Evolutionary conservation across 2,888 invertebrate genomes (phyloP).

Genomic region (Spicauda simplicius): DNA sequence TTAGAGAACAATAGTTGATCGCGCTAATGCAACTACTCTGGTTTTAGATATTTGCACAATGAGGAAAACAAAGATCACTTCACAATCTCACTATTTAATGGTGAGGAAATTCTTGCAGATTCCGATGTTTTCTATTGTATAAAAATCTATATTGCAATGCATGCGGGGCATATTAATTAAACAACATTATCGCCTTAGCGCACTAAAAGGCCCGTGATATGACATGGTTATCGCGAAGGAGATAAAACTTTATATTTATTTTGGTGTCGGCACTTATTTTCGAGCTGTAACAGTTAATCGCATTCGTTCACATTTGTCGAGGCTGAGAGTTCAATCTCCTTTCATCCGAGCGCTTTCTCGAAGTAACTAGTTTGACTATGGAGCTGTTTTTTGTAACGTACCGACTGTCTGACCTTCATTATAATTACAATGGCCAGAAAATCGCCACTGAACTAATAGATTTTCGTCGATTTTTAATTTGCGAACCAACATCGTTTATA

Average conservation of each 20-base stretch:
- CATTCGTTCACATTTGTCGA: slow-evolving; percentile 31
- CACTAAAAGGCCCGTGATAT: slow-evolving; percentile 28
- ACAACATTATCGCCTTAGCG: slow-evolving; percentile 19
- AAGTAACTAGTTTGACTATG: slow-evolving; percentile 31
- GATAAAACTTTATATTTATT: slow-evolving; percentile 30
- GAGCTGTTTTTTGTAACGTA: slow-evolving; percentile 26
- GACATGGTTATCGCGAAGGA: slow-evolving; percentile 26
- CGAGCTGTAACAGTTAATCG: slow-evolving; percentile 28
- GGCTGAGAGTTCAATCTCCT: slow-evolving; percentile 36
- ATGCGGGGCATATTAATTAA: slow-evolving; percentile 17
- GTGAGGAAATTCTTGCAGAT: slow-evolving; percentile 24
- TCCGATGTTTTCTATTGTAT: slow-evolving; percentile 4
- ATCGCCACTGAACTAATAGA: slow-evolving; percentile 7
- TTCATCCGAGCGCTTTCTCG: slow-evolving; percentile 32
- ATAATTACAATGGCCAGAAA: slow-evolving; percentile 19
- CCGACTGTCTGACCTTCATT: slow-evolving; percentile 22
- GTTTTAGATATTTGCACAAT: slow-evolving; percentile 23
- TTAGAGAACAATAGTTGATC: slow-evolving; percentile 26
- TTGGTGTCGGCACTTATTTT: slow-evolving; percentile 22
- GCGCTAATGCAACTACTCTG: slow-evolving; percentile 6
- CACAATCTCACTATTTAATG: slow-evolving; percentile 9
- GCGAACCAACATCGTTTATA: background rate
- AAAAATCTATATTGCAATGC: slow-evolving; percentile 4
- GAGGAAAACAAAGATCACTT: slow-evolving; percentile 23
- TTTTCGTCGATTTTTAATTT: background rate